phyloP scores from a whole-genome alignment of 2,888 invertebrate genomes.

The Chironomus tentans region DNA sequence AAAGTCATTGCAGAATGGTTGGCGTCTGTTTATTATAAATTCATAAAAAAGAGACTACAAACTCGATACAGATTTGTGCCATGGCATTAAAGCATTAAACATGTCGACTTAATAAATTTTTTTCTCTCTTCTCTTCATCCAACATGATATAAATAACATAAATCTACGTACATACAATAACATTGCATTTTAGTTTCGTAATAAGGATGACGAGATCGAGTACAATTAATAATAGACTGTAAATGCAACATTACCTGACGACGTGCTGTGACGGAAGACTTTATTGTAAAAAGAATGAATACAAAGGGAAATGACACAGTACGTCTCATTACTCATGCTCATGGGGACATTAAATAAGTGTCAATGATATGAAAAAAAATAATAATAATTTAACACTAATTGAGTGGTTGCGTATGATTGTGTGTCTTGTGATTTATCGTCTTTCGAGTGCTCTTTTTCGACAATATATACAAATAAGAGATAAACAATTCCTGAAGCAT shows the following conservation, averaged over 20 bases:
- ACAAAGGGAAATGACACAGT: not conserved
- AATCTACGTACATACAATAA: not conserved
- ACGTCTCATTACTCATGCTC: not conserved
- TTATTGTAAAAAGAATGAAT: not conserved
- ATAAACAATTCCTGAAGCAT: too few relatives aligned
- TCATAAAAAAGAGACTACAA: not conserved
- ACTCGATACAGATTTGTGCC: too few relatives aligned
- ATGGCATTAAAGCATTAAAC: not conserved
- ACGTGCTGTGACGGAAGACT: not conserved
- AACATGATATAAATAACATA: too few relatives aligned
- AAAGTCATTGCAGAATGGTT: not conserved
- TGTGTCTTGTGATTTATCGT: not conserved
- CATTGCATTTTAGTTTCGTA: not conserved
- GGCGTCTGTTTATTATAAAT: not conserved
- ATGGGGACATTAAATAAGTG: not conserved
- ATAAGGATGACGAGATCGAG: not conserved
- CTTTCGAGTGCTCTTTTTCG: not conserved
- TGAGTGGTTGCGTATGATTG: not conserved
- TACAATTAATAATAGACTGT: too few relatives aligned
- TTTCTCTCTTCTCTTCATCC: too few relatives aligned
- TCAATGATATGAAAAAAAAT: not conserved
- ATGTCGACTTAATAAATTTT: not conserved
- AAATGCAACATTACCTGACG: too few relatives aligned
- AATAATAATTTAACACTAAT: too few relatives aligned
- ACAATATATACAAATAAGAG: too few relatives aligned